Evolutionary conservation across 2,888 invertebrate genomes (phyloP), one percentile per base, ranked within the genome.

Genomic region (Lymantria monacha): DNA sequence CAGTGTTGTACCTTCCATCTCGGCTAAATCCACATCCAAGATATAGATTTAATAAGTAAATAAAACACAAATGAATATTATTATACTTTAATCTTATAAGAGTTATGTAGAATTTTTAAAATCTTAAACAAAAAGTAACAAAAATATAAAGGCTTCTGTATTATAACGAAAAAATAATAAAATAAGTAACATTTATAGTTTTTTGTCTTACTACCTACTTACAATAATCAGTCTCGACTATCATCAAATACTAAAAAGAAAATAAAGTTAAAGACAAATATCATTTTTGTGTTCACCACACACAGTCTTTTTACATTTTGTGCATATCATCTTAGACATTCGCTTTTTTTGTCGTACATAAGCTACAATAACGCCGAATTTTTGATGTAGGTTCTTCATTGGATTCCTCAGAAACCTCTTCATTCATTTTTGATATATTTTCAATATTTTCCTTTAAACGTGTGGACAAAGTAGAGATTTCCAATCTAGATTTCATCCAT

Each of bases 131-230:
- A 40, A 40, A 40, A 13, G 3, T 13, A 12, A 40, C 7, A 40
- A 40, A 40, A 40, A 40, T 13, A 3, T 13, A 40, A 1, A 13
- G 14, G 3, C 40, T 40, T 40, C 14, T 40, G 12, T 40, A 7
- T 13, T 13, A 7, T 13, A 42, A 47, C 33, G 43, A 42, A 11
- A 37, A 37, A 9, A 9, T n/a, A 9, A 9, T 11, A 41, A 9
- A 33, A 48, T 22, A 48, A 48, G 42, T 47, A 30, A 61, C 10
- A 48, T 48, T 41, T 43, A 46, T 50, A 51, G 51, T 14, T 3
- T 40, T 40, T 40, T 40, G 10, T 40, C 1, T 40, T 40, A 40
- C 12, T 5, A 40, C 10, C 12, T 14, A 40, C 1, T 40, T 13
- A 40, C 10, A 13, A 13, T 13, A 40, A 40, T 13, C 40, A 40